Percentiles rank a stretch among this genome's conserved stretches.
Conservation (phyloP, 2,113 vertebrate genomes). For the Coryphaenoides rupestris region DNA sequence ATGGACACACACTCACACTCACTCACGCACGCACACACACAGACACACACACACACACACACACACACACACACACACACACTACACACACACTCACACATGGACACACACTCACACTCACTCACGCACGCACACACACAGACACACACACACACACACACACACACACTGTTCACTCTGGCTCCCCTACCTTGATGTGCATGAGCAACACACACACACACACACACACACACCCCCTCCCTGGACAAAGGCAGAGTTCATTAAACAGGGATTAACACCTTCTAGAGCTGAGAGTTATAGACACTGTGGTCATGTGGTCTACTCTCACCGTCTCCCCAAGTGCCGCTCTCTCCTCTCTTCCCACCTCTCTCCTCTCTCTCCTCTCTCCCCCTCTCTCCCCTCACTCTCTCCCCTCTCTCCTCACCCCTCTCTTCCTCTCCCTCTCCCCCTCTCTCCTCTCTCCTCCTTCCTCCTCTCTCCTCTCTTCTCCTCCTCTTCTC, state of each 20-base stretch:
- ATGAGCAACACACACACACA: constrained; percentile 7
- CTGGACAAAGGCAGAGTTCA: constrained; percentile 64
- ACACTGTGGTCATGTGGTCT: constrained; percentile 39
- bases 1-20: constrained; percentile 3
- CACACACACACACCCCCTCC: constrained; percentile 40
- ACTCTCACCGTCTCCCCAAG: no score
- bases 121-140: constrained; percentile 16
- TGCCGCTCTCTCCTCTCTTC: no score
- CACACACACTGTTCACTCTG: no score
- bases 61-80: no score
- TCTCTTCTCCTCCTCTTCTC: no score
- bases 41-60: constrained; percentile 6
- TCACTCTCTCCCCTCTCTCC: background rate
- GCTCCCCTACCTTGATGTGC: no score
- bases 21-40: constrained; percentile 15
- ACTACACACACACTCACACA: constrained; percentile 15
- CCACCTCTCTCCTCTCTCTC: no score
- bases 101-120: constrained; percentile 22
- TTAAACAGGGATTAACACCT: constrained; percentile 76
- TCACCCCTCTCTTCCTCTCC: background rate
- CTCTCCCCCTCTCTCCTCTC: no score
- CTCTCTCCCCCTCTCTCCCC: no score
- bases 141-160: constrained; percentile 4
- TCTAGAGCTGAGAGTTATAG: constrained; percentile 28
- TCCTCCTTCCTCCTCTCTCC: no score